These are phyloP conservation scores for Harpegnathos saltator DNA, from an alignment of 1,140 invertebrate species.

Conservation along the genomic window DNA sequence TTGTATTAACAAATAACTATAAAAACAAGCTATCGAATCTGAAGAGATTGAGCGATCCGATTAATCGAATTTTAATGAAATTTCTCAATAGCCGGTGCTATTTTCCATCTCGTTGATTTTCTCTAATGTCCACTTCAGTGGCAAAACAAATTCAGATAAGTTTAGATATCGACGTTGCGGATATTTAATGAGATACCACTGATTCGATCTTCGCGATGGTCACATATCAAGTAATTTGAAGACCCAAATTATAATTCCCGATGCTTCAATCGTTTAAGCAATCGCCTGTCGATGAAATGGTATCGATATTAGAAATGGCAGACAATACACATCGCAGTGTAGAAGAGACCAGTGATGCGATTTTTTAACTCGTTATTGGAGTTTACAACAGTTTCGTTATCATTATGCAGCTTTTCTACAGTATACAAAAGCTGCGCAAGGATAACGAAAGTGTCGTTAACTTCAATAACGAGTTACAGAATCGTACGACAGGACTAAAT, in stretches of 20 bases:
- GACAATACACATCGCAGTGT: background rate
- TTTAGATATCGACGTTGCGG: background rate
- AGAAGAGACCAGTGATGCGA: too few relatives aligned
- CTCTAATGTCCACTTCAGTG: background rate
- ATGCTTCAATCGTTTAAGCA: constrained; percentile 8
- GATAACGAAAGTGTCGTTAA: too few relatives aligned
- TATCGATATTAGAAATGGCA: background rate
- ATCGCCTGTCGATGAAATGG: background rate
- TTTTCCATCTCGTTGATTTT: background rate
- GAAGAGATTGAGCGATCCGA: background rate
- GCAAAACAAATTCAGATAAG: background rate
- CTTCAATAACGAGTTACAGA: too few relatives aligned
- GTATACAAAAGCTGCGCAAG: too few relatives aligned
- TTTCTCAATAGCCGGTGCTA: background rate
- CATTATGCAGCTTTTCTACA: too few relatives aligned
- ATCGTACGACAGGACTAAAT: too few relatives aligned
- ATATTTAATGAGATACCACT: background rate
- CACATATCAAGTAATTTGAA: background rate
- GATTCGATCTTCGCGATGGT: background rate
- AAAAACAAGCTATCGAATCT: background rate
- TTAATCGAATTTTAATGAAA: constrained; percentile 8
- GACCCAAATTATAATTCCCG: background rate
- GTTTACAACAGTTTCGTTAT: too few relatives aligned
- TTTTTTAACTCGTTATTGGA: too few relatives aligned
- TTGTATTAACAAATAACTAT: too few relatives aligned